These are phyloP conservation scores for Danaus chrysippus DNA, from an alignment of 2,888 invertebrate genomes.

Conservation along the genomic window DNA sequence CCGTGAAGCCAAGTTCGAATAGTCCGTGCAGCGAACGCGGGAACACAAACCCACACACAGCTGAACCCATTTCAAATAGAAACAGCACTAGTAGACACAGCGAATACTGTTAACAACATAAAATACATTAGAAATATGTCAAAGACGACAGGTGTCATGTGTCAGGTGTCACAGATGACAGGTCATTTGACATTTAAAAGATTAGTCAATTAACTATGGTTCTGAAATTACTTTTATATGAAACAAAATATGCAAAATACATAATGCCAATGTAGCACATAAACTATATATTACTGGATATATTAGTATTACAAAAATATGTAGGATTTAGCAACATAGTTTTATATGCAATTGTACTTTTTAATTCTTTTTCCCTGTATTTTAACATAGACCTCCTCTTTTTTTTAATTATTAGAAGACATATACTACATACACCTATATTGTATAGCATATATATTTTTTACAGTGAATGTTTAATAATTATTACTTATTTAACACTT, in stretches of 20 bases:
- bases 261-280: background rate
- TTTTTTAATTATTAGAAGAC: too few relatives aligned
- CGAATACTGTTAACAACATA: constrained; percentile 86
- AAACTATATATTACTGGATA: background rate
- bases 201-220: background rate
- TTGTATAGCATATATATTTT: too few relatives aligned
- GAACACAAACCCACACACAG: constrained; percentile 95
- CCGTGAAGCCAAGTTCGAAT: constrained; percentile 91
- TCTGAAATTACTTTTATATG: background rate
- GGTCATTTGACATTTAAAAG: background rate
- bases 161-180: constrained; percentile 1
- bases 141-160: too few relatives aligned
- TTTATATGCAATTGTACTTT: too few relatives aligned
- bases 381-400: too few relatives aligned
- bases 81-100: constrained; percentile 92
- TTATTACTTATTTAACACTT: constrained; percentile 51
- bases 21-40: constrained; percentile 92
- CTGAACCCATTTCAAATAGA: constrained; percentile 93
- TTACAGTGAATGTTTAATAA: too few relatives aligned
- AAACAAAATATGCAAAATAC: background rate
- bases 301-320: too few relatives aligned
- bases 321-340: too few relatives aligned
- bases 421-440: too few relatives aligned
- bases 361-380: too few relatives aligned
- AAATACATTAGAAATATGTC: too few relatives aligned